phyloP scores from a whole-genome alignment of 1,140 invertebrate genomes.

The Alviniconcha marisindica region DNA sequence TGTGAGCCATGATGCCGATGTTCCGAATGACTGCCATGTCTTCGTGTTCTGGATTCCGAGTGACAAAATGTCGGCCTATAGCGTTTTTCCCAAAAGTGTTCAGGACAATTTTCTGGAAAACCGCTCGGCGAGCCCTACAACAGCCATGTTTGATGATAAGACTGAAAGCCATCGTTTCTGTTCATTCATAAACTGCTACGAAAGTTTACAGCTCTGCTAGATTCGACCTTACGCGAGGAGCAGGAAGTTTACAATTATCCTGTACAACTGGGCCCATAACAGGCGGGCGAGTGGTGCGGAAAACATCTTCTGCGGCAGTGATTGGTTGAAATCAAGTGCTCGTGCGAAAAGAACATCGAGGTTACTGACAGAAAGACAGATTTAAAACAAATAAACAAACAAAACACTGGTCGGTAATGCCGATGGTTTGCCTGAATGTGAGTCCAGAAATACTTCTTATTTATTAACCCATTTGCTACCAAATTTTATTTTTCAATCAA shows the following conservation, averaged over 20 bases:
- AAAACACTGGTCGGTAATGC: no score
- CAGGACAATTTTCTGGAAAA: background rate
- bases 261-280: no score
- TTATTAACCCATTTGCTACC: no score
- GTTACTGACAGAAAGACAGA: no score
- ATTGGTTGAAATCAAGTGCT: no score
- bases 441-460: no score
- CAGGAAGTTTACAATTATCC: no score
- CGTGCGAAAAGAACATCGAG: no score
- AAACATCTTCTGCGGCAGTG: background rate
- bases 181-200: background rate
- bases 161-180: background rate
- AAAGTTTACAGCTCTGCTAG: background rate
- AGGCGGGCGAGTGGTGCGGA: no score
- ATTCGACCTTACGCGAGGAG: background rate
- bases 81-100: background rate
- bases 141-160: background rate
- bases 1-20: conserved; percentile 99
- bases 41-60: conserved; percentile 32
- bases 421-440: no score
- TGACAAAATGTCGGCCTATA: background rate
- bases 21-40: conserved; percentile 86
- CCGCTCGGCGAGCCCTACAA: background rate
- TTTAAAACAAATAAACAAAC: no score
- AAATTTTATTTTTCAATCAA: no score